Conservation (phyloP, 1,140 invertebrate species). For the Bilobella aurantiaca region DNA sequence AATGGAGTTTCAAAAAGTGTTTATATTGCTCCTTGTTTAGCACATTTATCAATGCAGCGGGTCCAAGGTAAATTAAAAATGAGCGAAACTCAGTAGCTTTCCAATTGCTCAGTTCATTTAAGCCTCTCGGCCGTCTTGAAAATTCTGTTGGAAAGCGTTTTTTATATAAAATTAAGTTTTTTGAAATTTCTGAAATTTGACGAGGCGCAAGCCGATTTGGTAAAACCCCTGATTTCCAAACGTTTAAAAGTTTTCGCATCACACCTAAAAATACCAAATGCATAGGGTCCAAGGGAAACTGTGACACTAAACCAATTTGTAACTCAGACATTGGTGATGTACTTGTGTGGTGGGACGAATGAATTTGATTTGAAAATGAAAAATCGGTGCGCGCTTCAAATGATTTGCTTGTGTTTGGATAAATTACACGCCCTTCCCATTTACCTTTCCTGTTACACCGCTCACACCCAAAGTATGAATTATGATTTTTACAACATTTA, state of each 20-base stretch:
- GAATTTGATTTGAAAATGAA: not conserved
- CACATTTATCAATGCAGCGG: conserved; percentile 37
- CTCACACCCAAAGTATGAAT: not conserved
- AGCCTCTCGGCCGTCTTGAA: conserved; percentile 1
- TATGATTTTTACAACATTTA: not conserved
- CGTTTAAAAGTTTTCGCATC: conserved; percentile 1
- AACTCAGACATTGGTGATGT: conserved; percentile 1
- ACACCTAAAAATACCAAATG: conserved; percentile 9
- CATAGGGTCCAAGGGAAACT: conserved; percentile 2
- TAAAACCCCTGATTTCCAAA: not conserved
- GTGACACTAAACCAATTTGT: not conserved
- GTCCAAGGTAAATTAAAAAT: conserved; percentile 38
- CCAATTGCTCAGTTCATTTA: not conserved
- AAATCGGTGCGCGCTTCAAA: not conserved
- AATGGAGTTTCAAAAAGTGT: no score
- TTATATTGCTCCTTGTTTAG: conserved; percentile 36
- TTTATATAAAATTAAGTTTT: not conserved
- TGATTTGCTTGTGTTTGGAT: not conserved
- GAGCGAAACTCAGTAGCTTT: conserved; percentile 10
- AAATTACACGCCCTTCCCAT: not conserved
- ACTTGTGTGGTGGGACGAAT: not conserved
- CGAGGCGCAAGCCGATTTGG: not conserved
- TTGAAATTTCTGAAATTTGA: conserved; percentile 7
- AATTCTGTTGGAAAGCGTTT: conserved; percentile 1
- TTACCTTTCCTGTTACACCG: not conserved